Base-by-base conservation (phyloP, 2,113 vertebrate species). In the Silurus asotus region DNA sequence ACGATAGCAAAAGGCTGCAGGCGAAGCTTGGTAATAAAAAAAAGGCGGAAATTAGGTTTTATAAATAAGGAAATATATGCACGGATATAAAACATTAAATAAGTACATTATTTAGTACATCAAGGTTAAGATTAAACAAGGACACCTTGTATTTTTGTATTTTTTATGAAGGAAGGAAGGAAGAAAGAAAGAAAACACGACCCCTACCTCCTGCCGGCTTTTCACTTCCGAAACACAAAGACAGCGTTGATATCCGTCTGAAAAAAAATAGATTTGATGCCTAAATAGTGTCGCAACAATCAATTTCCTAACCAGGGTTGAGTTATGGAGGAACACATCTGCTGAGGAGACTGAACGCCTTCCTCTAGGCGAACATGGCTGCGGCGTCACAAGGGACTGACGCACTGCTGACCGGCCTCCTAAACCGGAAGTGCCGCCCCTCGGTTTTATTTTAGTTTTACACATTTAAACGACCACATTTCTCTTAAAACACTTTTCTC, bases 351-450 rank as follows among this genome's bases (percentile, higher is more conserved):
- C 77, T 74, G n/a, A 72, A 78, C 79, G 62, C 83, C 81, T 77
- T 72, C 37, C 82, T 83, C 8, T 67, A 65, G 78, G 86, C 82
- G 86, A 91, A 90, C 90, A 91, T 91, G 89, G 89, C 89, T 87
- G 87, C 87, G 69, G 20, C 84, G 90, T 91, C 91, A 91, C 91
- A 89, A 89, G 91, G 88, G 81, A 55, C 56, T 91, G 91, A 91
- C 91, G 91, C 88, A 82, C 69, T 48, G 15, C 67, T 67, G 6
- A 84, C 64, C 84, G 49, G 81, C 6, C 8, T 19, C 65, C 4
- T 23, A 85, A 37, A 81, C 59, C 69, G 84, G 78, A 81, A 86
- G 25, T 56, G 45, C 28, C 88, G 8, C 56, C 25, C 62, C 61
- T 61, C 45, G 4, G 20, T 59, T 59, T 58, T 58, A 19, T 37